Evolutionary conservation across 1,140 invertebrate species (phyloP).

Genomic region (Hyles euphorbiae): DNA sequence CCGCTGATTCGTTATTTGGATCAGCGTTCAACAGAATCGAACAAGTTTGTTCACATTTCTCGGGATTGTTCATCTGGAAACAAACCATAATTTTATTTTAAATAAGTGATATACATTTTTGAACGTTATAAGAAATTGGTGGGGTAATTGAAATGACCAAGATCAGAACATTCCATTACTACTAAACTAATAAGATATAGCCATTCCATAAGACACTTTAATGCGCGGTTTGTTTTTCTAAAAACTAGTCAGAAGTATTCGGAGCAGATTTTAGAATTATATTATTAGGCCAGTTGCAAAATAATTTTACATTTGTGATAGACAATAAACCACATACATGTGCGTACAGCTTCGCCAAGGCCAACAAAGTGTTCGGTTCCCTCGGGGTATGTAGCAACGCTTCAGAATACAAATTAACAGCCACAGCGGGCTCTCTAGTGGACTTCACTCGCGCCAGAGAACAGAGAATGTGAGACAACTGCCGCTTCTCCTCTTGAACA

Average conservation of each 20-base stretch:
- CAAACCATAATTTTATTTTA: conserved; percentile 12
- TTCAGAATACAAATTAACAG: conserved; percentile 84
- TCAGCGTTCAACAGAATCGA: conserved; percentile 88
- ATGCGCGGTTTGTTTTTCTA: too few relatives aligned
- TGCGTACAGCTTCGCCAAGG: conserved; percentile 91
- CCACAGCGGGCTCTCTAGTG: conserved; percentile 48
- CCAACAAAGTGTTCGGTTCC: conserved; percentile 84
- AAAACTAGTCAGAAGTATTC: too few relatives aligned
- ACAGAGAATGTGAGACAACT: conserved; percentile 56
- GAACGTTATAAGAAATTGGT: too few relatives aligned
- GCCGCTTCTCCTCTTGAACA: conserved; percentile 61
- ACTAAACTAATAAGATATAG: too few relatives aligned
- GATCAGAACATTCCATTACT: too few relatives aligned
- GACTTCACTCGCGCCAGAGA: conserved; percentile 58
- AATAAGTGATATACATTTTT: conserved; percentile 5
- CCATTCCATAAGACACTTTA: too few relatives aligned
- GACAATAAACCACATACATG: conserved; percentile 73
- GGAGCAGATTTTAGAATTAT: too few relatives aligned
- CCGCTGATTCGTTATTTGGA: conserved; percentile 92
- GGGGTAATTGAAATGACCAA: too few relatives aligned
- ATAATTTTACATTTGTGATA: conserved; percentile 7
- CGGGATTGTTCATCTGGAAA: conserved; percentile 82
- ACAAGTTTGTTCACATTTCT: conserved; percentile 92
- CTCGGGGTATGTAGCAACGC: conserved; percentile 87
- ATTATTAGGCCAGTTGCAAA: too few relatives aligned